phyloP scores from a whole-genome alignment of 2,888 invertebrate genomes.

The Branchipolynoe longqiensis region DNA sequence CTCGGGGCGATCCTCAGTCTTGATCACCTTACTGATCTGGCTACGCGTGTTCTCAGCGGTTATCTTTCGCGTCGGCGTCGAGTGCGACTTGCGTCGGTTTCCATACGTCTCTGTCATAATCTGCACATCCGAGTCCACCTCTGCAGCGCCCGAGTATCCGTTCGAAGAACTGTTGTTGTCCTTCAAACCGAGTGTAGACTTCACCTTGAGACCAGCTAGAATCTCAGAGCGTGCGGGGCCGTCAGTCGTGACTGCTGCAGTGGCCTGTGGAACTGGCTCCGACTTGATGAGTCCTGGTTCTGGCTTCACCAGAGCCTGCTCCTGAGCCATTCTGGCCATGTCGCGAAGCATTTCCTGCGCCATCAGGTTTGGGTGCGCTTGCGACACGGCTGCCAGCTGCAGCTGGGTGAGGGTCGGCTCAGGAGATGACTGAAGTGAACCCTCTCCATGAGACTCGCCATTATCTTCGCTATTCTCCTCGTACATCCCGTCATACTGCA shows the following conservation, averaged over 20 bases:
- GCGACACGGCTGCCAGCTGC: slow-evolving; percentile 47
- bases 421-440: slow-evolving; percentile 53
- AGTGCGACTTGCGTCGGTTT: slow-evolving; percentile 18
- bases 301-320: slow-evolving; percentile 54
- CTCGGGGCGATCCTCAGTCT: slow-evolving; percentile 24
- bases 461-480: slow-evolving; percentile 45
- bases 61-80: slow-evolving; percentile 15
- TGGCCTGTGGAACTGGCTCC: background rate
- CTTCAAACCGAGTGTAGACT: slow-evolving; percentile 1
- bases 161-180: background rate
- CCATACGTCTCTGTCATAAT: slow-evolving; percentile 48
- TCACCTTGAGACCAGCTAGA: slow-evolving; percentile 42
- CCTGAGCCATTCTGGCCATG: slow-evolving; percentile 63
- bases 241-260: background rate
- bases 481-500: slow-evolving; percentile 53
- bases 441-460: slow-evolving; percentile 11
- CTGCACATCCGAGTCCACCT: slow-evolving; percentile 39
- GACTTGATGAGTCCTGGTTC: slow-evolving; percentile 43
- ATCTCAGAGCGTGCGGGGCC: slow-evolving; percentile 21
- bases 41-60: background rate
- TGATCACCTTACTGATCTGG: background rate
- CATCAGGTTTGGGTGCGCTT: slow-evolving; percentile 57
- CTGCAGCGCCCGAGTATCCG: slow-evolving; percentile 30
- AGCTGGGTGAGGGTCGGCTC: slow-evolving; percentile 46
- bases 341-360: slow-evolving; percentile 64